Percentiles rank a stretch among this genome's conserved stretches.
Evolutionary conservation across 1,140 invertebrate genomes (phyloP).

Genomic region (Heliothis virescens): DNA sequence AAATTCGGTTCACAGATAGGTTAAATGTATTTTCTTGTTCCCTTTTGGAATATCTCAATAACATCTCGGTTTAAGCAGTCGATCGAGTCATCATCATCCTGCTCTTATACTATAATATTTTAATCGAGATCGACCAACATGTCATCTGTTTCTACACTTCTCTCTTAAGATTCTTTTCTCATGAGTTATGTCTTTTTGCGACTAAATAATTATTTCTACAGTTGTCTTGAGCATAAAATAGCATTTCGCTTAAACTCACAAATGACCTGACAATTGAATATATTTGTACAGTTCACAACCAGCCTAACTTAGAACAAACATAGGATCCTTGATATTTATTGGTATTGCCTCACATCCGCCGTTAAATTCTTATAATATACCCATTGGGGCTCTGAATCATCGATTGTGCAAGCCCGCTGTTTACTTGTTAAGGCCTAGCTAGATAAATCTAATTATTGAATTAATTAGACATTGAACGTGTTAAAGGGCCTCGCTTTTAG

Average conservation of each 20-base stretch:
- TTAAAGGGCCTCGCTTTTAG: background rate
- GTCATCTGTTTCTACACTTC: too few species aligned
- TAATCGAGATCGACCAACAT: too few species aligned
- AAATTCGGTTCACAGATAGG: too few species aligned
- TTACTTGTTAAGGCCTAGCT: conserved; percentile 52
- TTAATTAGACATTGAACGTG: background rate
- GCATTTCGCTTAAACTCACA: background rate
- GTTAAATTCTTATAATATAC: conserved; percentile 59
- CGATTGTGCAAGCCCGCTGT: conserved; percentile 57
- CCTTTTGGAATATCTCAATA: too few species aligned
- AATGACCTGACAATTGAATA: background rate
- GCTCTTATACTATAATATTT: too few species aligned
- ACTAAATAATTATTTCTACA: too few species aligned
- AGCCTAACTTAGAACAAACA: conserved; percentile 53
- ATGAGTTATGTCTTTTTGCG: too few species aligned
- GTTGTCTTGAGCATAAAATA: too few species aligned
- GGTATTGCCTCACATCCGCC: conserved; percentile 64
- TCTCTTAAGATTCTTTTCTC: too few species aligned
- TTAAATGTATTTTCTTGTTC: too few species aligned
- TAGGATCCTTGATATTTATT: conserved; percentile 68
- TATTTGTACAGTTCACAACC: background rate
- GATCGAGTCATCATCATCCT: too few species aligned
- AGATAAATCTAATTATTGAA: background rate
- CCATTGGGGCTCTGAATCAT: conserved; percentile 60
- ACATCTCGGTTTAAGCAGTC: too few species aligned